phyloP scores from a whole-genome alignment of 2,797 vertebrate genomes.

The Acanthurus leucopareius region DNA sequence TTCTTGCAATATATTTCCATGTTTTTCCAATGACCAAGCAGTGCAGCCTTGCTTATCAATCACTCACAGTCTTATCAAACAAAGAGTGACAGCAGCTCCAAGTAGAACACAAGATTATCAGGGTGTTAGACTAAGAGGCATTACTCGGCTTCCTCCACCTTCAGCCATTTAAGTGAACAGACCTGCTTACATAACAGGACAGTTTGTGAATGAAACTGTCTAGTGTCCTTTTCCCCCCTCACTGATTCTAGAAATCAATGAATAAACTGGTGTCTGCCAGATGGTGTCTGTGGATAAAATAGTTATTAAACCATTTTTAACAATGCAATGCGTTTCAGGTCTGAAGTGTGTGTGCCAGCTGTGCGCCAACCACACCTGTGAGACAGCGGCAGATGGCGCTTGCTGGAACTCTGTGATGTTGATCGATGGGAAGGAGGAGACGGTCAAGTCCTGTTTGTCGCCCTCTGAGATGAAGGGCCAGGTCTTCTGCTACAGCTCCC shows the following conservation, averaged over 20 bases:
- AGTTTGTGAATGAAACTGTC: constrained; percentile 29
- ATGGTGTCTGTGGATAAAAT: constrained; percentile 4
- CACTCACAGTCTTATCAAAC: constrained; percentile 70
- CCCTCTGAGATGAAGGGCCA: constrained; percentile 91
- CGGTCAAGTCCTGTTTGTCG: constrained; percentile 92
- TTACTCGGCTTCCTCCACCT: constrained; percentile 78
- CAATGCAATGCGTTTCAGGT: constrained; percentile 65
- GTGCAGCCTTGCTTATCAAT: constrained; percentile 49
- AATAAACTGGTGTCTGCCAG: neutral
- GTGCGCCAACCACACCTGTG: constrained; percentile 94
- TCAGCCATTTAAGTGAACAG: constrained; percentile 65
- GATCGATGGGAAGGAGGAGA: constrained; percentile 91
- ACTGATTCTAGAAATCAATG: constrained; percentile 9
- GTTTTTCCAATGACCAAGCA: constrained; percentile 13
- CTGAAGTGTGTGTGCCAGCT: constrained; percentile 94
- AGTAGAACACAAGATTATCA: constrained; percentile 82
- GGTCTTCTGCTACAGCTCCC: constrained; percentile 95
- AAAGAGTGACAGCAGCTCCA: constrained; percentile 74
- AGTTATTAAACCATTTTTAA: neutral
- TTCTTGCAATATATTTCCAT: constrained; percentile 19
- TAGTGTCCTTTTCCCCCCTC: too few species aligned
- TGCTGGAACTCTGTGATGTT: constrained; percentile 98
- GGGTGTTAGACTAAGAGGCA: constrained; percentile 86
- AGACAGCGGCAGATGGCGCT: constrained; percentile 93
- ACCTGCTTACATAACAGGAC: constrained; percentile 75